phyloP scores from a whole-genome alignment of 2,113 vertebrate species.

The Erythrocebus patas region DNA sequence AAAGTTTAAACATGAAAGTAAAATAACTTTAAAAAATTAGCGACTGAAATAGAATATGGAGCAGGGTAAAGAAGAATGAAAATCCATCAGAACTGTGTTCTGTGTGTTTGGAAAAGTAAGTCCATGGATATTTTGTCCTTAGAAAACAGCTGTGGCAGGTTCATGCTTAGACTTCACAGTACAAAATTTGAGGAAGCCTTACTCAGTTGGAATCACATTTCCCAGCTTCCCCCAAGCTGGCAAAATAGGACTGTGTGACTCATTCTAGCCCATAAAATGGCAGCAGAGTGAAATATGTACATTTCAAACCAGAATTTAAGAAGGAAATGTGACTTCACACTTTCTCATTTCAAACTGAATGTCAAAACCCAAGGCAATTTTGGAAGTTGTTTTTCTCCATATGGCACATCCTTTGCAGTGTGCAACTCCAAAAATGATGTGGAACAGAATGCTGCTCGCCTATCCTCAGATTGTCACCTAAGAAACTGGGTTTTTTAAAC shows the following conservation, averaged over 20 bases:
- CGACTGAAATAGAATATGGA: neutral
- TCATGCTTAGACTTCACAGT: neutral
- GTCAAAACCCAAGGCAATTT: neutral
- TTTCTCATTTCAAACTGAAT: neutral
- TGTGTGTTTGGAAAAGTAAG: neutral
- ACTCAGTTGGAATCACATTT: neutral
- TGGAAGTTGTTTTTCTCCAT: neutral
- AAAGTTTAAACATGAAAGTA: neutral
- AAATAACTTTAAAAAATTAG: neutral
- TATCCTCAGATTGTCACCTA: neutral
- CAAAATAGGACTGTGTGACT: neutral
- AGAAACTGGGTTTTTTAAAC: neutral
- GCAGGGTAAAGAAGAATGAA: neutral
- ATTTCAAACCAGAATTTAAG: neutral
- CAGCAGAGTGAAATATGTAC: neutral
- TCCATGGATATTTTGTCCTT: neutral
- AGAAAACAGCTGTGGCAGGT: neutral
- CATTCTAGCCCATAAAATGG: neutral
- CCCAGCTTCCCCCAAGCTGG: neutral
- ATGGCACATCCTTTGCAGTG: neutral
- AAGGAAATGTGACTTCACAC: neutral
- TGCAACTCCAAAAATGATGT: neutral
- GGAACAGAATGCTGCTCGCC: neutral
- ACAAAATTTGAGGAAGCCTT: neutral
- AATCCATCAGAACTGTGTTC: neutral